Evolutionary conservation across 2,113 vertebrate genomes (phyloP).

Genomic region (Tenebrosternarchus preto): DNA sequence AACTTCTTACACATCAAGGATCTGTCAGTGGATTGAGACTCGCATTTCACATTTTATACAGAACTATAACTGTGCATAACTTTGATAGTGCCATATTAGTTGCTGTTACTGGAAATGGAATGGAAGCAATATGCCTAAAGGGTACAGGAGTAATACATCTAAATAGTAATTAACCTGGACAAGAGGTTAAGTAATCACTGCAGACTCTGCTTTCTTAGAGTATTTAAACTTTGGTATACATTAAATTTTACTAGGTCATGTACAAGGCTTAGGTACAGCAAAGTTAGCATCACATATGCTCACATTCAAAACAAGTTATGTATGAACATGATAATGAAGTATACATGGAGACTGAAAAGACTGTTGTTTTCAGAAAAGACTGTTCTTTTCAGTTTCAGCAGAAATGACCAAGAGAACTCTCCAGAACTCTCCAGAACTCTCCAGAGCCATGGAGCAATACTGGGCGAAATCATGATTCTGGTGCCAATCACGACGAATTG

Average conservation of each 20-base stretch:
- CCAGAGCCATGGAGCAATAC: constrained; percentile 8
- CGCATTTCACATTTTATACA: too few relatives aligned
- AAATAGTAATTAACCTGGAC: too few relatives aligned
- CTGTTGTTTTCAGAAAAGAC: too few relatives aligned
- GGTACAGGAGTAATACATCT: too few relatives aligned
- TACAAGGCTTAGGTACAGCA: constrained; percentile 40
- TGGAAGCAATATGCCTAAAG: too few relatives aligned
- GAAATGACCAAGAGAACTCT: constrained; percentile 46
- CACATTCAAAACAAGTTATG: constrained; percentile 44
- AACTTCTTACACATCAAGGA: too few relatives aligned
- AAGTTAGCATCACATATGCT: constrained; percentile 21
- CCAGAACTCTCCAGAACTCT: too few relatives aligned
- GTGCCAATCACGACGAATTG: too few relatives aligned
- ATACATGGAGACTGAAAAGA: constrained; percentile 7
- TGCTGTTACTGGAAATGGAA: too few relatives aligned
- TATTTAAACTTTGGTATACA: constrained; percentile 24
- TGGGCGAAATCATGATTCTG: not conserved
- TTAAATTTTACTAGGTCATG: constrained; percentile 37
- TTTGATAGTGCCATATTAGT: too few relatives aligned
- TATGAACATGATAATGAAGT: constrained; percentile 40
- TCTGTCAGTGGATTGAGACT: too few relatives aligned
- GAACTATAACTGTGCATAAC: too few relatives aligned
- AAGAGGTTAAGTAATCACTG: not conserved
- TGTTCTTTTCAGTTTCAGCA: constrained; percentile 6
- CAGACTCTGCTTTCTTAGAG: not conserved